Evolutionary conservation across 2,888 invertebrate species (phyloP).

Genomic region (Gymnoscelis rufifasciata): DNA sequence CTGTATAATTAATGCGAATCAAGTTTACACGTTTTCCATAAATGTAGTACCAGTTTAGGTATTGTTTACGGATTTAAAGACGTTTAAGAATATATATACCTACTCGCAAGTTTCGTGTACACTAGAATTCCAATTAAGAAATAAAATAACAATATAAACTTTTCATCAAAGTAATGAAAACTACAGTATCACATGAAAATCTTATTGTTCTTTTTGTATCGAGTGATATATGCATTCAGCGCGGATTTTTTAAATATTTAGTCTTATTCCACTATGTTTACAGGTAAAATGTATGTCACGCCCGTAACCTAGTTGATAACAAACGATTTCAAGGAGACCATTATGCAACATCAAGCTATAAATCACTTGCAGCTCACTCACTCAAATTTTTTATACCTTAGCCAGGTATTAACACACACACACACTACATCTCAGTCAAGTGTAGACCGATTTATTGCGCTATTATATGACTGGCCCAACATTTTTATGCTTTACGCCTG

Average conservation of each 20-base stretch:
- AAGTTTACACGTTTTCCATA: constrained; percentile 9
- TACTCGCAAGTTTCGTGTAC: too few species aligned
- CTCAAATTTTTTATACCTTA: constrained; percentile 16
- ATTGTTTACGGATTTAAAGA: neutral
- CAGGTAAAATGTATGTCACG: constrained; percentile 65
- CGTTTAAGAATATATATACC: neutral
- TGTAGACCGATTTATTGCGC: constrained; percentile 7
- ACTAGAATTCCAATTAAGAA: too few species aligned
- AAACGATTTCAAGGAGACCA: constrained; percentile 73
- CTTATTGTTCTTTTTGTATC: too few species aligned
- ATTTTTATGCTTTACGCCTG: constrained; percentile 7
- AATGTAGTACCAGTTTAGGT: neutral
- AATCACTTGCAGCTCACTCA: constrained; percentile 33
- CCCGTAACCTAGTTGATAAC: constrained; percentile 70
- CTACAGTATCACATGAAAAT: too few species aligned
- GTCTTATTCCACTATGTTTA: constrained; percentile 47
- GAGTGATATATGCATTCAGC: too few species aligned
- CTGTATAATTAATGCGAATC: constrained; percentile 55
- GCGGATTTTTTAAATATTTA: too few species aligned
- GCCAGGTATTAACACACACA: too few species aligned
- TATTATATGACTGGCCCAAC: neutral
- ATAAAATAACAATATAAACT: too few species aligned
- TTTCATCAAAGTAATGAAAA: too few species aligned
- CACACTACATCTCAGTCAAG: constrained; percentile 22
- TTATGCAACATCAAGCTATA: constrained; percentile 61